Evolutionary conservation across 2,888 invertebrate genomes (phyloP).

Genomic region (Plagodis pulveraria): DNA sequence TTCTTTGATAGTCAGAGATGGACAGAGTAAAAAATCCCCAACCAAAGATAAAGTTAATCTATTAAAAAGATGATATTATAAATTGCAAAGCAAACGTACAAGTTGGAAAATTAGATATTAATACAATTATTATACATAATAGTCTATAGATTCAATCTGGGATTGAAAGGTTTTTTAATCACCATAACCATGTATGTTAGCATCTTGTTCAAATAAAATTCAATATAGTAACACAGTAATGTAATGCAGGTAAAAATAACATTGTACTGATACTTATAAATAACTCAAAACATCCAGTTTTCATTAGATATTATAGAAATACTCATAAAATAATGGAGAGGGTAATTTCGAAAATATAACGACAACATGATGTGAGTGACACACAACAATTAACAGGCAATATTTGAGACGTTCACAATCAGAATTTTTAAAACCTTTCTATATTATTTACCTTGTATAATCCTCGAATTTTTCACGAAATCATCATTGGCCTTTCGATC

Average conservation of each 20-base stretch:
- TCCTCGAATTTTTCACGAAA: conserved; percentile 13
- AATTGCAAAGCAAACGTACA: conserved; percentile 15
- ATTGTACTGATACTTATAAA: too few species aligned
- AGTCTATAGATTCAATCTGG: neutral
- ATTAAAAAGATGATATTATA: conserved; percentile 9
- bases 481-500: neutral
- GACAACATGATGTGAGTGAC: neutral
- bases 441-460: conserved; percentile 20
- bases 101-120: conserved; percentile 5
- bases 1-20: conserved; percentile 19
- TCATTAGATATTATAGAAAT: too few species aligned
- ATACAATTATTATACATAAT: neutral
- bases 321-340: neutral
- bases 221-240: neutral
- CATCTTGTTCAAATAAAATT: neutral
- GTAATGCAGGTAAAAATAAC: too few species aligned
- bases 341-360: neutral
- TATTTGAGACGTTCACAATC: conserved; percentile 12
- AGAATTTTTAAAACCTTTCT: conserved; percentile 8
- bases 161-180: neutral
- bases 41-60: conserved; percentile 15
- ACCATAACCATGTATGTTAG: conserved; percentile 8
- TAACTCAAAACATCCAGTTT: too few species aligned
- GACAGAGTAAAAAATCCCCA: conserved; percentile 13
- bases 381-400: conserved; percentile 14